Evolutionary conservation across 2,888 invertebrate genomes (phyloP), one percentile per base, ranked within the genome.

Genomic region (Myopa testacea): DNA sequence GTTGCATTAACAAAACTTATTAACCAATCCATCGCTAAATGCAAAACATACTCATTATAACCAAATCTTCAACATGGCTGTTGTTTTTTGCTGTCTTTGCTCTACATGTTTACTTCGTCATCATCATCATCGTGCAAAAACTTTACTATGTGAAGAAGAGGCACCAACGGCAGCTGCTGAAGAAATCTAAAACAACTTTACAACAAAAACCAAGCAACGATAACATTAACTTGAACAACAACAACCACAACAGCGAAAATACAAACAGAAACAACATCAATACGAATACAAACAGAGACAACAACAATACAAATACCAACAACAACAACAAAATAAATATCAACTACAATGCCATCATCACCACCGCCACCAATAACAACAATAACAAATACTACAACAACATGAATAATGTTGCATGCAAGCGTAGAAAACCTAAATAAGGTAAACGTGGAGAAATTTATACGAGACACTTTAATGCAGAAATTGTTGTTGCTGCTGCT

Each of bases 381-480:
- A 55, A 52, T 52, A 70, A 70, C 70, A 70, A 70, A 55, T 4
- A 37, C 6, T 55, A 58, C 71, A 55, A 34, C 34, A 26, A 16
- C 14, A 71, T 37, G 37, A 55, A 34, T 6, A n/a, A 38, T n/a
- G 52, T 34, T 16, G 14, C 70, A 37, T 52, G 37, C 55, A 26
- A 70, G 55, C 52, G 55, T 26, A 12, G 55, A 70, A 70, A 70
- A 14, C 55, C 65, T 38, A 37, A 10, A 26, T 50, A 69, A 26
- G 70, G 52, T 70, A 70, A 70, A 70, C 70, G 4, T 37, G 52
- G 70, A 70, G 70, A 70, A 70, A 70, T 70, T 55, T 34, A 5
- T 16, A 55, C n/a, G 7, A 0, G 14, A 26, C 70, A 45, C 3
- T 26, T 26, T 34, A 16, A 55, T 55, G 55, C 26, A 70, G 0